A percentile compares a stretch with the other conserved stretches of the same genome.
phyloP scores from a whole-genome alignment of 2,888 invertebrate genomes.

The Heliconius cydno region DNA sequence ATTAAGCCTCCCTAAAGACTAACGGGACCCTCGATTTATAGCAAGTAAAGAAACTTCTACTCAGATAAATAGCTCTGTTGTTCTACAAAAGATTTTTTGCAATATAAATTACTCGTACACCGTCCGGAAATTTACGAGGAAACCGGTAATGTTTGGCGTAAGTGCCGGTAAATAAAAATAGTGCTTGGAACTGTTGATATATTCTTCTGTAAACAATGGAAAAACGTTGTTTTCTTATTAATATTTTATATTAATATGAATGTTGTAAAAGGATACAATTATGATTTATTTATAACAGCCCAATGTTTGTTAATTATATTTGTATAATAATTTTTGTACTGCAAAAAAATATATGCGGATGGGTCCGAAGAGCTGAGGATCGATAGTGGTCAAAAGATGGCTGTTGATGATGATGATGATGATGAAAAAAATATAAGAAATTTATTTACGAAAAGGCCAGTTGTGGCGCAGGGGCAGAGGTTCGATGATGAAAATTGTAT shows the following conservation, averaged over 20 bases:
- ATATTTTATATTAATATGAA: neutral
- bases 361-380: no score
- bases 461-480: no score
- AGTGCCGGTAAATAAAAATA: constrained; percentile 31
- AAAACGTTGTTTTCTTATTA: neutral
- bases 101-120: constrained; percentile 40
- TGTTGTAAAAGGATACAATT: no score
- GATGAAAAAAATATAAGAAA: no score
- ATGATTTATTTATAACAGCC: no score
- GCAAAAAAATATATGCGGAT: no score
- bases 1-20: constrained; percentile 63
- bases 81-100: constrained; percentile 45
- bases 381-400: no score
- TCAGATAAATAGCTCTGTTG: constrained; percentile 50
- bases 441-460: no score
- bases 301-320: no score
- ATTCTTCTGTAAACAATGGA: neutral
- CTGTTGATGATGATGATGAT: no score
- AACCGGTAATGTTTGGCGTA: constrained; percentile 20
- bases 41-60: constrained; percentile 50
- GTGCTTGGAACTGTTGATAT: constrained; percentile 12
- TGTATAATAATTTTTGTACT: no score
- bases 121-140: constrained; percentile 38
- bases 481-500: no score
- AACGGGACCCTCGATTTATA: constrained; percentile 63